Conservation (phyloP, 2,888 invertebrate species). For the Drosophila pseudotakahashii region DNA sequence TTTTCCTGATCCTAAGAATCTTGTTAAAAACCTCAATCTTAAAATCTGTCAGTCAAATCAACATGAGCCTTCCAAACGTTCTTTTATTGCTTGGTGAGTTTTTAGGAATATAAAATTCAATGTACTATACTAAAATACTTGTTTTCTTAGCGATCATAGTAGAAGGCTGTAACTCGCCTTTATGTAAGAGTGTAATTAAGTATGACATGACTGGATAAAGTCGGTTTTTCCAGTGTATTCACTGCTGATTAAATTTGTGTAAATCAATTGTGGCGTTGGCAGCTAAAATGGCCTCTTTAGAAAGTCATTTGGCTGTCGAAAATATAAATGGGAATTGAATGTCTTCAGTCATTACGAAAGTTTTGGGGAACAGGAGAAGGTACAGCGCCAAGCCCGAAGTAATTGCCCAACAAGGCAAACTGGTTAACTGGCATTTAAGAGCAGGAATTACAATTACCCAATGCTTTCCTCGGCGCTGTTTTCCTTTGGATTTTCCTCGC, state of each 20-base stretch:
- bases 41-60: too few relatives aligned
- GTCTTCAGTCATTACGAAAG: slow-evolving; percentile 57
- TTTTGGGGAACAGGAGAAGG: slow-evolving; percentile 25
- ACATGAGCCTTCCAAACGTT: too few relatives aligned
- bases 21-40: too few relatives aligned
- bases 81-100: too few relatives aligned
- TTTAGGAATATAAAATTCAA: too few relatives aligned
- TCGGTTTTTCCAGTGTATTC: background rate
- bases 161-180: background rate
- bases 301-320: slow-evolving; percentile 36
- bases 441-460: slow-evolving; percentile 40
- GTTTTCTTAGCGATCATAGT: background rate
- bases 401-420: slow-evolving; percentile 40
- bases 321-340: slow-evolving; percentile 56
- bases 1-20: too few relatives aligned
- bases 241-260: slow-evolving; percentile 60
- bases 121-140: too few relatives aligned
- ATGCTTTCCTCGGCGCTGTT: slow-evolving; percentile 31
- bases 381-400: slow-evolving; percentile 5
- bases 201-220: too few relatives aligned
- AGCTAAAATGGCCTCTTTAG: slow-evolving; percentile 17
- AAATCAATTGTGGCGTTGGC: slow-evolving; percentile 45
- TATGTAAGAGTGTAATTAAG: background rate
- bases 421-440: slow-evolving; percentile 36
- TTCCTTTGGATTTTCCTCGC: slow-evolving; percentile 21